Evolutionary conservation across 2,113 vertebrate species (phyloP).

Genomic region (Hypomesus transpacificus): DNA sequence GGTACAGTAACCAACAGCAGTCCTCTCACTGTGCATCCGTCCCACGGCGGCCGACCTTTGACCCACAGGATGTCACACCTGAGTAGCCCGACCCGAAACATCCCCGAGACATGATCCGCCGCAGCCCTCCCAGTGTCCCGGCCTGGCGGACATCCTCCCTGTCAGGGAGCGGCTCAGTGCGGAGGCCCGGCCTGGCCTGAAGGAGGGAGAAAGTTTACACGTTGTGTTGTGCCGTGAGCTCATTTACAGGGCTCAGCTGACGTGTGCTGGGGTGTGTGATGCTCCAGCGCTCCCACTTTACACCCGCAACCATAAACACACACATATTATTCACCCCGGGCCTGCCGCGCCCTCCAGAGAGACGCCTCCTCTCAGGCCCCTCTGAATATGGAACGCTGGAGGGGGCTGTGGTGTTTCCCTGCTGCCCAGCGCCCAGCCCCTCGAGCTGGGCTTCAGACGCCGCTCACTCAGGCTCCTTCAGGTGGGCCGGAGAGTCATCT

Average conservation of each 20-base stretch:
- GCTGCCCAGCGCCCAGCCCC: constrained; percentile 62
- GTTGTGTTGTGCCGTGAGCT: constrained; percentile 56
- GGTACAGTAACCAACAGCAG: not conserved
- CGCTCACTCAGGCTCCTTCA: constrained; percentile 72
- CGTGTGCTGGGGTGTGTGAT: constrained; percentile 69
- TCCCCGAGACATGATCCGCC: not conserved
- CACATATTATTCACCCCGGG: constrained; percentile 73
- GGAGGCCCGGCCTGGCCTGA: too few species aligned
- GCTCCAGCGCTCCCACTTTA: constrained; percentile 69
- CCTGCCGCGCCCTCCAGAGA: constrained; percentile 64
- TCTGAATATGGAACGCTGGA: constrained; percentile 75
- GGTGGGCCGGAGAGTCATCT: constrained; percentile 72
- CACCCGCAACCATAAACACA: constrained; percentile 74
- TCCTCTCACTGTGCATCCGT: not conserved
- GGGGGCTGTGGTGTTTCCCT: constrained; percentile 68
- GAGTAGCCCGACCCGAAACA: constrained; percentile 7
- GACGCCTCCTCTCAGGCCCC: constrained; percentile 54
- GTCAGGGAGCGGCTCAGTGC: not conserved
- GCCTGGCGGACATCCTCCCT: constrained; percentile 4
- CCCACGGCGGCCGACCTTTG: constrained; percentile 4
- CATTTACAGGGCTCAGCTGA: constrained; percentile 73
- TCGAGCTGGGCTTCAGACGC: constrained; percentile 62
- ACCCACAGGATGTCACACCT: not conserved
- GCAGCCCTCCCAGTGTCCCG: not conserved
- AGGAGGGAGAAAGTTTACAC: constrained; percentile 61